Evolutionary conservation across 1,140 invertebrate genomes (phyloP).

Genomic region (Ceratina australensis): DNA sequence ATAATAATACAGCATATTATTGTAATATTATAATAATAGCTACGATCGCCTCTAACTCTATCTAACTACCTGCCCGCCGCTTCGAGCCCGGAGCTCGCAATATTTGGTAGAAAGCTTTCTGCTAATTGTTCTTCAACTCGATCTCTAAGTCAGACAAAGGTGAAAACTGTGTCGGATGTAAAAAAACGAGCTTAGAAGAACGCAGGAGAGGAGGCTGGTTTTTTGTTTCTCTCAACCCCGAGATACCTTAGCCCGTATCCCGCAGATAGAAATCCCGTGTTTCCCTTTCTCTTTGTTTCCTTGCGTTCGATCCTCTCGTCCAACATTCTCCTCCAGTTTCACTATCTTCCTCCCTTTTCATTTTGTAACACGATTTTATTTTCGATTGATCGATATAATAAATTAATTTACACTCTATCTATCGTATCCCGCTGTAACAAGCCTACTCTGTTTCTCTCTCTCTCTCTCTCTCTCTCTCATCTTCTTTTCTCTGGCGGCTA

Average conservation of each 20-base stretch:
- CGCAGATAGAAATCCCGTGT: constrained; percentile 30
- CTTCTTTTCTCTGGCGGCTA: constrained; percentile 43
- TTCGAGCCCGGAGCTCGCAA: constrained; percentile 63
- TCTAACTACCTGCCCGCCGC: constrained; percentile 71
- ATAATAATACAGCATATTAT: constrained; percentile 78
- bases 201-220: constrained; percentile 53
- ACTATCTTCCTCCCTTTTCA: constrained; percentile 33
- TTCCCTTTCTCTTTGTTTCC: constrained; percentile 21
- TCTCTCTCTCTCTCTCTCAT: constrained; percentile 2
- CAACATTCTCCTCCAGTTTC: constrained; percentile 44
- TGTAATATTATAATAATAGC: constrained; percentile 78
- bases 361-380: constrained; percentile 46
- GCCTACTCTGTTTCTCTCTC: constrained; percentile 50
- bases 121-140: constrained; percentile 53
- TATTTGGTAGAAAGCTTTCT: constrained; percentile 79
- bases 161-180: constrained; percentile 54
- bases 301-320: constrained; percentile 26
- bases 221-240: neutral
- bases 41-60: constrained; percentile 75
- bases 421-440: constrained; percentile 66
- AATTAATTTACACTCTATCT: constrained; percentile 75
- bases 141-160: constrained; percentile 55
- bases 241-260: neutral
- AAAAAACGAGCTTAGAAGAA: constrained; percentile 50
- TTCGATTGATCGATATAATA: constrained; percentile 68